Conservation (phyloP, 2,113 vertebrate genomes). For the Poeciliopsis turrubarensis region DNA sequence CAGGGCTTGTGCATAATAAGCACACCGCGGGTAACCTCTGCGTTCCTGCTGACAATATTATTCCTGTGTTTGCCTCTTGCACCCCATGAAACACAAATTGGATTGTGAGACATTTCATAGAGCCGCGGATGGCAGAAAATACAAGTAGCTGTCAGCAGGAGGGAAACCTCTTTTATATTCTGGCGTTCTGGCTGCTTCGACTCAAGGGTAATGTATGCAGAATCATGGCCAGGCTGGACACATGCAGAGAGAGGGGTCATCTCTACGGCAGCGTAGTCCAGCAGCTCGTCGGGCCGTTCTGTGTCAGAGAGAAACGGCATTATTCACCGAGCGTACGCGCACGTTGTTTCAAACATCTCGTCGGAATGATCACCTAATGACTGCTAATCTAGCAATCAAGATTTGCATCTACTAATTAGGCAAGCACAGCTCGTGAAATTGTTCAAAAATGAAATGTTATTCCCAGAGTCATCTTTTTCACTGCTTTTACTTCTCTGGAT, state of each 20-base stretch:
- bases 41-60: constrained; percentile 55
- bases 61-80: constrained; percentile 53
- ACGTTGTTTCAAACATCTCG: constrained; percentile 52
- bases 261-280: constrained; percentile 57
- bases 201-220: constrained; percentile 79
- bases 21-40: constrained; percentile 52
- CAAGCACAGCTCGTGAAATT: constrained; percentile 52
- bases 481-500: constrained; percentile 3
- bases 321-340: constrained; percentile 60
- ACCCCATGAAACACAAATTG: constrained; percentile 67
- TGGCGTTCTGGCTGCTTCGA: constrained; percentile 55
- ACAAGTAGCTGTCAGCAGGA: constrained; percentile 49
- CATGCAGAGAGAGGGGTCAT: constrained; percentile 73
- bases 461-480: constrained; percentile 15
- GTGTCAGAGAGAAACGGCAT: constrained; percentile 50
- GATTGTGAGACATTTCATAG: constrained; percentile 64
- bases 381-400: constrained; percentile 65
- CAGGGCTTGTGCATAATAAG: constrained; percentile 21
- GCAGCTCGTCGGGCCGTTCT: constrained; percentile 57
- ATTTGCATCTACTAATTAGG: constrained; percentile 61
- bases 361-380: constrained; percentile 65
- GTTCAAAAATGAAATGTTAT: constrained; percentile 25
- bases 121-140: constrained; percentile 37
- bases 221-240: constrained; percentile 70
- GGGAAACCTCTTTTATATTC: constrained; percentile 66